These are phyloP conservation scores for Microctonus brassicae DNA, from an alignment of 2,888 invertebrate species.

Conservation along the genomic window DNA sequence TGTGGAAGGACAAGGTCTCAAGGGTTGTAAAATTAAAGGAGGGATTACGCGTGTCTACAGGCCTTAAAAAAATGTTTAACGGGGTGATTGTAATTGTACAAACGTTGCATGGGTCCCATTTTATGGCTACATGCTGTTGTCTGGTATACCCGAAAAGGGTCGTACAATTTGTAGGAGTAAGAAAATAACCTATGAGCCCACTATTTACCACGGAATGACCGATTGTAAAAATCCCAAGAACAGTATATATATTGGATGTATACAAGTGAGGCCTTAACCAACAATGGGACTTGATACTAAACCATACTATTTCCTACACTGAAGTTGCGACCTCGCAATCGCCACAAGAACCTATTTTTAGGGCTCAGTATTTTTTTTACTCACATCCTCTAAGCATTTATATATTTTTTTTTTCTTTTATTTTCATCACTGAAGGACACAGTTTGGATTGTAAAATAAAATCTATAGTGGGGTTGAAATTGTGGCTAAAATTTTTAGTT, in stretches of 20 bases:
- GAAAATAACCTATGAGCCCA: slow-evolving; percentile 43
- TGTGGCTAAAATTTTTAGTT: slow-evolving; percentile 56
- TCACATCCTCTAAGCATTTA: slow-evolving; percentile 44
- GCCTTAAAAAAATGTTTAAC: slow-evolving; percentile 56
- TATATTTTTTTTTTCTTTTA: slow-evolving; percentile 45
- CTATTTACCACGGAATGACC: slow-evolving; percentile 23
- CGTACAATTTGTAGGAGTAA: slow-evolving; percentile 43
- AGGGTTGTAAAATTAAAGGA: slow-evolving; percentile 64
- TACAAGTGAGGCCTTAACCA: slow-evolving; percentile 34
- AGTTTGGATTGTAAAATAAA: slow-evolving; percentile 52
- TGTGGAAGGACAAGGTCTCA: slow-evolving; percentile 53
- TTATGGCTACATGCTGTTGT: slow-evolving; percentile 4
- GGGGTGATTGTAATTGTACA: slow-evolving; percentile 54
- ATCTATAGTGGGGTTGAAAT: slow-evolving; percentile 56
- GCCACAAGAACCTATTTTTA: slow-evolving; percentile 56
- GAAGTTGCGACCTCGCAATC: slow-evolving; percentile 55
- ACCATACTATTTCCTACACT: background rate
- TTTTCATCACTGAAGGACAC: slow-evolving; percentile 53
- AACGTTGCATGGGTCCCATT: background rate
- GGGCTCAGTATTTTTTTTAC: slow-evolving; percentile 50
- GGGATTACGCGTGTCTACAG: background rate
- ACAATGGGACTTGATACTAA: background rate
- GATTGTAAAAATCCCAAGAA: slow-evolving; percentile 35
- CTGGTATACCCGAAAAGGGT: slow-evolving; percentile 43
- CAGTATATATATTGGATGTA: slow-evolving; percentile 34